A percentile compares a stretch with the other conserved stretches of the same genome.
Conservation (phyloP, 2,113 vertebrate genomes). For the Ptilonorhynchus violaceus region DNA sequence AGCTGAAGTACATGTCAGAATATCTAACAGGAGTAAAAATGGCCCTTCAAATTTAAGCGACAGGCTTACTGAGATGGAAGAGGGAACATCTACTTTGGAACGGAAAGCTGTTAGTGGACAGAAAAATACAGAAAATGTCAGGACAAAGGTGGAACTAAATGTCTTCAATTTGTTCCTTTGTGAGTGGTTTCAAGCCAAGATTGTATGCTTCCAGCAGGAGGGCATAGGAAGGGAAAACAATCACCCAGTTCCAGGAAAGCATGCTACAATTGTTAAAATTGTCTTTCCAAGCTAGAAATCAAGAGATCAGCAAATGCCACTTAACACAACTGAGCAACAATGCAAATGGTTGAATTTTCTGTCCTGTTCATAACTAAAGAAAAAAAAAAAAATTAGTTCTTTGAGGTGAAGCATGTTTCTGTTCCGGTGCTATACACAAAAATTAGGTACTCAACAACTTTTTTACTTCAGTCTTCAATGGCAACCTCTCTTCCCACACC, state of each 20-base stretch:
- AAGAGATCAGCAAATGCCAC: not conserved
- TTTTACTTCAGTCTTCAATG: not conserved
- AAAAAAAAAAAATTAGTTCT: not conserved
- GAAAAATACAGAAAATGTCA: slow-evolving; percentile 26
- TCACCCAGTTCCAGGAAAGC: not conserved
- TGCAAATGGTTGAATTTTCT: not conserved
- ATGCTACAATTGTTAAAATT: not conserved
- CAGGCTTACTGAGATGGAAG: slow-evolving; percentile 33
- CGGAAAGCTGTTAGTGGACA: not conserved
- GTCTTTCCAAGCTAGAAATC: not conserved
- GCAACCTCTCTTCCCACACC: not conserved
- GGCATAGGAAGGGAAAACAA: not conserved
- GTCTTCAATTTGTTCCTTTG: slow-evolving; percentile 8
- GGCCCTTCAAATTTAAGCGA: slow-evolving; percentile 22
- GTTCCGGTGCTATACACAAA: not conserved
- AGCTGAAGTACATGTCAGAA: slow-evolving; percentile 9
- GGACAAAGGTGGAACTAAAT: slow-evolving; percentile 11
- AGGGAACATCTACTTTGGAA: slow-evolving; percentile 5
- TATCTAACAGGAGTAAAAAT: slow-evolving; percentile 24
- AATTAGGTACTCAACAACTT: not conserved
- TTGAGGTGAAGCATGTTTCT: not conserved
- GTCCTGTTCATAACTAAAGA: not conserved
- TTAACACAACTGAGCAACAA: not conserved
- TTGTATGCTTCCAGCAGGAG: not conserved
- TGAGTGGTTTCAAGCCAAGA: not conserved